Evolutionary conservation across 2,113 vertebrate genomes (phyloP), one percentile per base, ranked within the genome.

Genomic region (Rutilus rutilus): DNA sequence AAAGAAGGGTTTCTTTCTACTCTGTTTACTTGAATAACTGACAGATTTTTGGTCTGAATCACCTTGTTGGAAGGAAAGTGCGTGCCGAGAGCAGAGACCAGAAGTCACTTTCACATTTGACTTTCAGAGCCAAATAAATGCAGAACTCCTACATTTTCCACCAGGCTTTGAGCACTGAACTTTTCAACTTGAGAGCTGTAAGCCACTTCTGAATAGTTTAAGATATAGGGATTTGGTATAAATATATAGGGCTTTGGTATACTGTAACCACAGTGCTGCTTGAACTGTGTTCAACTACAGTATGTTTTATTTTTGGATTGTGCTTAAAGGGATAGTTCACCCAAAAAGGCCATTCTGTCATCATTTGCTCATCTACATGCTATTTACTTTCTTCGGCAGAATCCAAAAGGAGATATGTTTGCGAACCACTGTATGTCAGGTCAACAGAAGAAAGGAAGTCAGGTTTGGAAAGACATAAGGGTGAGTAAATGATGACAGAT

Each of bases 141-240:
- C 82, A 74, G 67, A 73, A 59, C 64, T 57, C 12, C 19, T 59
- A 59, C 7, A 42, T 73, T 52, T 69, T 73, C 30, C 33, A 73
- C 6, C 65, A 83, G 64, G 30, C 81, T 65, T 33, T 50, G 78
- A 50, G 60, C 5, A 5, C 59, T 47, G 25, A 81, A 81, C 79
- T 83, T 73, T 83, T 57, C 50, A 71, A 39, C 64, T 59, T 74
- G 50, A 83, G 30, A 71, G 50, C 50, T 69, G 10, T 69, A 69
- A 71, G 65, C 47, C 47, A 3, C n/a, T 64, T 67, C n/a, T 81
- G 33, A 81, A 81, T 81, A 81, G 78, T 82, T 67, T 69, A 69
- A 27, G 17, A 67, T 52, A 33, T 21, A 5, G 25, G 19, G n/a
- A 27, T 50, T 82, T 50, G 62, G 17, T 23, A 57, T 57, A 57